Base-by-base conservation (phyloP, 2,888 invertebrate genomes). In the Eucera pruinosa region DNA sequence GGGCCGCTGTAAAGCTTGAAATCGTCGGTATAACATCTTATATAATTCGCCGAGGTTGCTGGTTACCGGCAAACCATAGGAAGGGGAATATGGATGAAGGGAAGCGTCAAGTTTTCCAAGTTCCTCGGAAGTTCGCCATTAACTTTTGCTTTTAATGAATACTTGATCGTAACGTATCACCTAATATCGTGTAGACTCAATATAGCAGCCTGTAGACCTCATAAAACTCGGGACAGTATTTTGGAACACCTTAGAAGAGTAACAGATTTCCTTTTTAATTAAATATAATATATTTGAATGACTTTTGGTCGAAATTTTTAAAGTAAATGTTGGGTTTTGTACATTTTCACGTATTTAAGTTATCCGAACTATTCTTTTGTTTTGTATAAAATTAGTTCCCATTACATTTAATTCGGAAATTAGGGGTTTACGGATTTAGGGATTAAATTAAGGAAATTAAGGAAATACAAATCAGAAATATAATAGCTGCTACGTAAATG, bases 101-200 rank as follows among this genome's bases (percentile, higher is more conserved):
- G 36, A 47, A 58, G 36, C 36, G 11, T 0, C 48, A 20, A 41
- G 62, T 58, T 58, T 71, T n/a, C 71, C 27, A 65, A 65, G 36
- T 71, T 71, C 15, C 25, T 15, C 25, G 36, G 11, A 71, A 58
- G 39, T 65, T 55, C 15, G 15, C 39, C 45, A 18, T 57, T 45
- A 68, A 73, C 61, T 68, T 73, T 23, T 55, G 39, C 61, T 71
- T 71, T 75, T 75, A 75, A 75, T 58, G 64, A 74, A 74, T 74
- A 70, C 74, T 58, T 70, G 74, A 70, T 74, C 70, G 70, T 64
- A 45, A 70, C 41, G 70, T 58, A 70, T 58, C 57, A 23, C 45
- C 67, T 15, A 43, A 54, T 60, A 67, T 45, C 36, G 25, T n/a
- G 23, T n/a, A n/a, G n/a, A n/a, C n/a, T n/a, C n/a, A 23, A 58